Base-by-base conservation (phyloP, 2,888 invertebrate genomes). In the Noctua fimbriata region DNA sequence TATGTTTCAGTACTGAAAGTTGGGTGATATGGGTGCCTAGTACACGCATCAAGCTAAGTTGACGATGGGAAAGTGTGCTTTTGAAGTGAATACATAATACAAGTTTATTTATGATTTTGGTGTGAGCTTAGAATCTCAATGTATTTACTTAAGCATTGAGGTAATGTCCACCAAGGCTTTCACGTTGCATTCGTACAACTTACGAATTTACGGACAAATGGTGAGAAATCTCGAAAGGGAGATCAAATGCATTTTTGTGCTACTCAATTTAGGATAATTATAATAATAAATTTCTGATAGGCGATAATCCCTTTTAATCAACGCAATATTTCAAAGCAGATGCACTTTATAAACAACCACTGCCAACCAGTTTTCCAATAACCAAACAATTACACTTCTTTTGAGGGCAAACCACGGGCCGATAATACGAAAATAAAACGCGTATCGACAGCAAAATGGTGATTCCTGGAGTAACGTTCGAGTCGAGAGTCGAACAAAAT, bases 381-480 rank as follows among this genome's bases (percentile, higher is more conserved):
- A 32, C 9, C 55, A 67, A 76, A 74, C 21, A 74, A 67, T 71
- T 60, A 55, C 21, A 72, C n/a, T 66, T 69, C 12, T 28, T 84
- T 84, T n/a, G 18, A 71, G 18, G 44, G 18, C 69, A 72, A 49
- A 71, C 47, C 44, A 65, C 28, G 58, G 36, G 18, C 36, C 16
- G 14, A 69, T 69, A 69, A 76, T 74, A 65, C 16, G 0, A 82
- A 76, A 83, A 86, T 65, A 75, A 78, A 81, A 74, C 58, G 10
- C 36, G 28, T 69, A 81, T 77, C 72, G 74, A 86, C 69, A 41
- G 65, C 63, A 73, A 82, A 86, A 81, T 79, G 70, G 70, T 73
- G 73, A 77, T 77, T 77, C 71, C 60, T 72, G 70, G 41, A 71
- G 69, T 63, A 76, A 73, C 66, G 67, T 69, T 65, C 16, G 36